Base-by-base conservation (phyloP, 2,888 invertebrate genomes). In the Margaritifera margaritifera region DNA sequence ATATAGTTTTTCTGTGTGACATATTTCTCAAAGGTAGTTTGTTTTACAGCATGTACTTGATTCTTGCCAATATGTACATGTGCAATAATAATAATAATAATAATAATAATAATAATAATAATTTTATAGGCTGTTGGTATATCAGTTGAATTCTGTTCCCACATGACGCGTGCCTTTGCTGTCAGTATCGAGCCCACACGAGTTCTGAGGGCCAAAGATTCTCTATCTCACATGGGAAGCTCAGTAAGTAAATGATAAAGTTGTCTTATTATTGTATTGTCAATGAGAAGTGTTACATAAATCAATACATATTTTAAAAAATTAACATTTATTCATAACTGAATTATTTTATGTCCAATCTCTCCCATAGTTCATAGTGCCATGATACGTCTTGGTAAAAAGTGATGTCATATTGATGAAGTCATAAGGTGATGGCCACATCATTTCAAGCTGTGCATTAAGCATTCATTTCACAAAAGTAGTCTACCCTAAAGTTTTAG, bases 131-230 rank as follows among this genome's bases (percentile, higher is more conserved):
- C 98, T 52, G 95, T 99, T 80, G 99, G 99, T 61, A 99, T 99
- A 78, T 94, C 97, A 22, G 99, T 99, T 56, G 99, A 99, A 91
- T 99, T 99, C 91, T 98, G 98, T 90, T 97, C 98, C 75, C 99
- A 99, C 91, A 92, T 99, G 82, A 97, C 97, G 74, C 95, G 97
- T 90, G 94, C 95, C 71, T 99, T 98, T 92, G 93, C 95, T 0
- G 92, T 94, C 66, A 96, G 96, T 64, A 92, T 94, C 66, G 79
- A 94, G 83, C 92, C 92, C 69, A 92, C 93, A 58, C 92, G 95
- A 77, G 92, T 94, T 50, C 92, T 93, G 71, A 92, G 98, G 80
- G 95, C 97, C 0, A 92, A 94, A 0, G 95, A 95, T 86, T 93
- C 97, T 2, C 92, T 99, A 50, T 93, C 94, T 20, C 93, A 94